Evolutionary conservation across 2,113 vertebrate genomes (phyloP), one percentile per base, ranked within the genome.

Genomic region (Steatornis caripensis): DNA sequence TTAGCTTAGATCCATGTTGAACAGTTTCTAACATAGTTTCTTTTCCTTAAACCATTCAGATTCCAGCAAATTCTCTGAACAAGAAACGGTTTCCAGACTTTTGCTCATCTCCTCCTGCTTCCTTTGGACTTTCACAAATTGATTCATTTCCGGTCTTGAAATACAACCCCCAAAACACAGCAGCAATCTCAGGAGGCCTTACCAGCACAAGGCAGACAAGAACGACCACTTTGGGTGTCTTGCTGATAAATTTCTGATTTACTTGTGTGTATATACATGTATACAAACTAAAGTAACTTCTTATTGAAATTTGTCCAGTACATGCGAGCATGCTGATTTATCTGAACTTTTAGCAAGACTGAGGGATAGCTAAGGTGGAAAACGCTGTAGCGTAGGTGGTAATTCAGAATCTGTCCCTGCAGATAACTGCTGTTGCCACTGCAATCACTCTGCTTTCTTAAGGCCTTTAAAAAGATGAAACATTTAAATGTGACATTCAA

Each of bases 271-370:
- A 49, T 23, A 58, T 9, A 64, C 11, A 53, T 29, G 24, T 1
- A 46, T 5, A 36, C 3, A 72, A 68, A 89, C 17, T 0, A 32
- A 24, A 43, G 58, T 53, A 34, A 29, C 11, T 11, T 15, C 15
- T 58, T 51, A 78, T 10, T 46, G 21, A 84, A 39, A 32, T 57
- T 15, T 71, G 17, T 30, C 36, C 6, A 4, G 17, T 45, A 45
- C n/a, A 36, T 0, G 0, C 8, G 45, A 64, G 43, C 32, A 74
- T 1, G 4, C 7, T 15, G 46, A 65, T 37, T 53, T 15, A 71
- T 16, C n/a, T n/a, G n/a, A n/a, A n/a, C n/a, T n/a, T n/a, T n/a
- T n/a, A n/a, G n/a, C 39, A 53, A 34, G 29, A 72, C 6, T n/a
- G 29, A 48, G 61, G 62, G 75, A 69, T 18, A 27, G 34, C 26